phyloP scores from a whole-genome alignment of 2,113 vertebrate genomes.

The Onychostruthus taczanowskii region DNA sequence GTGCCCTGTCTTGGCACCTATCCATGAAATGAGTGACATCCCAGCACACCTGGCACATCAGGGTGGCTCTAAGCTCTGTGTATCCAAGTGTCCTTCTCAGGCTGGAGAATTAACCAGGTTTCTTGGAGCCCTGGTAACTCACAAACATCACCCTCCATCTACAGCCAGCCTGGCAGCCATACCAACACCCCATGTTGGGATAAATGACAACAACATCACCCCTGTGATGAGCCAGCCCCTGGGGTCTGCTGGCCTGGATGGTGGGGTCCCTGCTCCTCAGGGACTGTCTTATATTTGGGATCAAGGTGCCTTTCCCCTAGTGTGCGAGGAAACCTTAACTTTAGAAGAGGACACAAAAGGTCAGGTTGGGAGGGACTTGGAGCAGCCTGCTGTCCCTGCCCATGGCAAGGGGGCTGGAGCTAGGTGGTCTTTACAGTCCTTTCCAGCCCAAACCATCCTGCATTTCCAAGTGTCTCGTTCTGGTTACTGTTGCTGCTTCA shows the following conservation, averaged over 20 bases:
- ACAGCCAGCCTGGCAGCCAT: neutral
- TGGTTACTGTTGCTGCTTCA: neutral
- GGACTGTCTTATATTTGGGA: too few species aligned
- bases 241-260: neutral
- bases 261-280: neutral
- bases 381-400: neutral
- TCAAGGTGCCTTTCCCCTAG: neutral
- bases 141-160: too few species aligned
- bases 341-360: neutral
- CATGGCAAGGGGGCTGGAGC: neutral
- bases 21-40: neutral
- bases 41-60: rapidly evolving
- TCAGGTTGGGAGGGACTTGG: neutral
- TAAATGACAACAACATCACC: neutral
- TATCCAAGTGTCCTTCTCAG: too few species aligned
- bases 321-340: neutral
- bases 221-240: neutral
- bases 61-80: neutral
- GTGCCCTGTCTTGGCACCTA: neutral
- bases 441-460: neutral
- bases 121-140: neutral
- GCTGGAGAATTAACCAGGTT: neutral
- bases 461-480: rapidly evolving
- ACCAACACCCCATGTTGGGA: rapidly evolving
- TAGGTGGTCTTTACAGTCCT: neutral